Evolutionary conservation across 92 coral and sea anemone species (phyloP).

Genomic region (Palythoa grandis): DNA sequence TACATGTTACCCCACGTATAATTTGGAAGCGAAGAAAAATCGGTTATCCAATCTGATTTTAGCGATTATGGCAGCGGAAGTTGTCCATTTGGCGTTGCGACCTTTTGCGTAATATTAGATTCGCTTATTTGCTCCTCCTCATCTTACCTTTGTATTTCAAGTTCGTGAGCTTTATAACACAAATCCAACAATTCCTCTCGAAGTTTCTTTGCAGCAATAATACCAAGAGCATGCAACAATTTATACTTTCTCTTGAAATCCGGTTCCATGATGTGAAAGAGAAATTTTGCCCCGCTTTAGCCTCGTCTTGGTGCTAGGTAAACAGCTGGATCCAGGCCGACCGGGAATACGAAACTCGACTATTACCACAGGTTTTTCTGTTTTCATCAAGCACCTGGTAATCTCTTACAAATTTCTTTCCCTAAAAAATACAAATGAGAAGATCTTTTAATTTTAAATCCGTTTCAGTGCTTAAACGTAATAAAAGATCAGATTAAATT

Average conservation of each 20-base stretch:
- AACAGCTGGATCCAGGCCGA: slow-evolving; percentile 29
- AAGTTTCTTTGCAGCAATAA: slow-evolving; percentile 11
- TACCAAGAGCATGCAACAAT: background rate
- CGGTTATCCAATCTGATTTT: slow-evolving; percentile 46
- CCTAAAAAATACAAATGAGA: too few species aligned
- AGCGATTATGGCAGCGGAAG: slow-evolving; percentile 31
- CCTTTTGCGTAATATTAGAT: background rate
- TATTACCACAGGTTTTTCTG: background rate
- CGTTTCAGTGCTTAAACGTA: too few species aligned
- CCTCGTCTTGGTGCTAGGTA: slow-evolving; percentile 48
- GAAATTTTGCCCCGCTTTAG: slow-evolving; percentile 30
- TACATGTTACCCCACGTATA: slow-evolving; percentile 37
- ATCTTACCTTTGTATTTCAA: slow-evolving; percentile 6
- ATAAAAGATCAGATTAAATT: too few species aligned
- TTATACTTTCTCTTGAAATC: background rate
- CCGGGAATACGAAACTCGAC: slow-evolving; percentile 38
- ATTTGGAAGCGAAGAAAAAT: slow-evolving; percentile 25
- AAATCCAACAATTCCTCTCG: slow-evolving; percentile 24
- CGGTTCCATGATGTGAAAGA: background rate
- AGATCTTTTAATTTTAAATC: too few species aligned
- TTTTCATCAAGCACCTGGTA: too few species aligned
- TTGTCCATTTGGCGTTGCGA: background rate
- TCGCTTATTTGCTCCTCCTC: slow-evolving; percentile 3
- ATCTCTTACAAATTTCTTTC: too few species aligned
- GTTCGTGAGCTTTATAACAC: slow-evolving; percentile 17